A percentile compares a stretch with the other conserved stretches of the same genome.
These are phyloP conservation scores for Clunio marinus DNA, from an alignment of 2,888 invertebrate species.

Conservation along the genomic window DNA sequence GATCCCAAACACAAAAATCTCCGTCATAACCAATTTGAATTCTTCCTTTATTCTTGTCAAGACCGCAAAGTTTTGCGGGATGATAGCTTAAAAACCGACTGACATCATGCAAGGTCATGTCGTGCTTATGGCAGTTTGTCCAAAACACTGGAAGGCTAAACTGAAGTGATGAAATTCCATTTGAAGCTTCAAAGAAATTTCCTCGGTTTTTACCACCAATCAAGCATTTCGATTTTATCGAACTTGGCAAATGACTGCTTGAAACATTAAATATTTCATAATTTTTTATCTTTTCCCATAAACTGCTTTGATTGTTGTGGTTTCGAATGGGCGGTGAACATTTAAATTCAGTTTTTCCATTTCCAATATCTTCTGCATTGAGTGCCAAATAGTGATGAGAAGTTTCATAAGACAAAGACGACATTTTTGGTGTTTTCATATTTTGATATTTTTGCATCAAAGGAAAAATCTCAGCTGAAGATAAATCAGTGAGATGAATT, in stretches of 20 bases:
- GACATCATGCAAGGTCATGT: slow-evolving; percentile 55
- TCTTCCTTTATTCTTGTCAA: slow-evolving; percentile 60
- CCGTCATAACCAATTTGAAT: slow-evolving; percentile 63
- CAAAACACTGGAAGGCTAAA: slow-evolving; percentile 66
- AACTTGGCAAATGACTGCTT: slow-evolving; percentile 67
- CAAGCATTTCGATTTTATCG: slow-evolving; percentile 58
- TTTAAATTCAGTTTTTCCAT: slow-evolving; percentile 64
- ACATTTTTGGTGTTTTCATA: slow-evolving; percentile 50
- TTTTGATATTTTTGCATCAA: slow-evolving; percentile 54
- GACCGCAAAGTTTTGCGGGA: slow-evolving; percentile 61
- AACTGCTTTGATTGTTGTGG: slow-evolving; percentile 57
- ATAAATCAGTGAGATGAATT: slow-evolving; percentile 47
- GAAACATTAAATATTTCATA: slow-evolving; percentile 61
- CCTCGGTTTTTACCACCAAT: slow-evolving; percentile 52
- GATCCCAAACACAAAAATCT: slow-evolving; percentile 68
- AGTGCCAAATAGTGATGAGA: slow-evolving; percentile 69
- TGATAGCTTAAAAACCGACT: slow-evolving; percentile 58
- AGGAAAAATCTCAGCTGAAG: slow-evolving; percentile 58
- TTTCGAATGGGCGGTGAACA: slow-evolving; percentile 68
- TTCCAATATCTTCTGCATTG: slow-evolving; percentile 60
- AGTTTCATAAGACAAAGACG: slow-evolving; percentile 61
- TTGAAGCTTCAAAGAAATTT: slow-evolving; percentile 67
- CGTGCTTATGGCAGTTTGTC: slow-evolving; percentile 59
- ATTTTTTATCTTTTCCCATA: slow-evolving; percentile 61
- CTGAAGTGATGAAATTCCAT: slow-evolving; percentile 69